phyloP scores from a whole-genome alignment of 2,888 invertebrate genomes.

The Hypselothyrea guttata region DNA sequence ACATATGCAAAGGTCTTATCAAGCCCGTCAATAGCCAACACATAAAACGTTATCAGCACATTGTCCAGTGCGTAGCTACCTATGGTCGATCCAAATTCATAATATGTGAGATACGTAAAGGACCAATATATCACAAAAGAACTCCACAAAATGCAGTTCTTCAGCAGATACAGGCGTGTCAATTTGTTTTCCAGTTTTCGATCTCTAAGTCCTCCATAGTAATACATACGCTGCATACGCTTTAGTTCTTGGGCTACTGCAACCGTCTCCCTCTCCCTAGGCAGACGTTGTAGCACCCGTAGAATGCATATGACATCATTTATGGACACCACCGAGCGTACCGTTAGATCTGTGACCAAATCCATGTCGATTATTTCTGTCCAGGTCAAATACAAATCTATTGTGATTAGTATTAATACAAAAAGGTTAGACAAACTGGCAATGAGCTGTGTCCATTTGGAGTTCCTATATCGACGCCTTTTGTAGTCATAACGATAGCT shows the following conservation, averaged over 20 bases:
- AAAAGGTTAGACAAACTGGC: constrained; percentile 30
- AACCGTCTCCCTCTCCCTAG: constrained; percentile 18
- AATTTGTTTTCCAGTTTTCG: neutral
- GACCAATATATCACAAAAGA: neutral
- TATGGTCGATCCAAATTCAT: rapidly evolving
- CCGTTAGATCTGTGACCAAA: neutral
- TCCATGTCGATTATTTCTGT: neutral
- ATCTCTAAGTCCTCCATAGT: neutral
- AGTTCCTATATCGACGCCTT: constrained; percentile 1
- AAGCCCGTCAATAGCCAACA: constrained; percentile 9
- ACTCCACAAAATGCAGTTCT: constrained; percentile 25
- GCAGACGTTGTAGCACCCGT: constrained; percentile 21
- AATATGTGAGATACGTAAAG: neutral
- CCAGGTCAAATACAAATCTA: constrained; percentile 3
- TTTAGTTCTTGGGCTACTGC: constrained; percentile 4
- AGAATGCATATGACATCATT: constrained; percentile 26
- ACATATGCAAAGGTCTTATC: constrained; percentile 20
- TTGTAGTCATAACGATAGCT: constrained; percentile 46
- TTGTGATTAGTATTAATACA: rapidly evolving
- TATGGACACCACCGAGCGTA: constrained; percentile 8
- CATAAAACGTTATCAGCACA: neutral
- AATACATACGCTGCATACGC: constrained; percentile 16
- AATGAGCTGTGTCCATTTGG: constrained; percentile 25
- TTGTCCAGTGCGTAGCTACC: rapidly evolving
- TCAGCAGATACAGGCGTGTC: constrained; percentile 22